Base-by-base conservation (phyloP, 1,140 invertebrate species). In the Brevipalpus yothersi region DNA sequence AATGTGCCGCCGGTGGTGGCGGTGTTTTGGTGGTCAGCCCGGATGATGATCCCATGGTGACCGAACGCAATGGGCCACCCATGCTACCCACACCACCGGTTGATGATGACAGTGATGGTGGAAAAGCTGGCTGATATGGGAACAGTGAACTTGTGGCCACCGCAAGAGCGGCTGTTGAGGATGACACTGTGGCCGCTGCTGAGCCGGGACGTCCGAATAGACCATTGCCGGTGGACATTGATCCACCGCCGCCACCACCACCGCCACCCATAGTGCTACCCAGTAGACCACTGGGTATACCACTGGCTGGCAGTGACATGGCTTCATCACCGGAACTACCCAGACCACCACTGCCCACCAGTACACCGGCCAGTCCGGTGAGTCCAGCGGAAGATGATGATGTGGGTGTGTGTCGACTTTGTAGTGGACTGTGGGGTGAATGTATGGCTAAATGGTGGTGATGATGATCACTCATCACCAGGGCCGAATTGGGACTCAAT, bases 1-100 rank as follows among this genome's bases (percentile, higher is more conserved):
- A 31, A 12, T 21, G 31, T 21, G 12, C 60, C 58, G 47, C 61
- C 60, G 2, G 62, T 60, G 41, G 63, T 61, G 43, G 61, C 58
- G 21, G 31, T 31, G 31, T 31, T 31, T 31, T 31, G 31, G 31
- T 31, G 2, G 2, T 31, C 31, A 31, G 31, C 31, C 31, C 5
- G 5, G 31, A 31, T 31, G 31, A 31, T 5, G 2, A 5, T 31
- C 31, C 31, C 31, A 31, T 31, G 31, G 31, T 31, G 31, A 31
- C 31, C 31, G 31, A 31, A 5, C 31, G 31, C 5, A 31, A 5
- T 31, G 31, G 31, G 5, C 31, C 31, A 31, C 31, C 31, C 5
- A 31, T 2, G 31, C 31, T 5, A 31, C 31, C 31, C 31, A 31
- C 31, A 15, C 31, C 31, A 15, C 31, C 31, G 31, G 31, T 31